Conservation (phyloP, 2,113 vertebrate genomes). For the Hippocampus comes region DNA sequence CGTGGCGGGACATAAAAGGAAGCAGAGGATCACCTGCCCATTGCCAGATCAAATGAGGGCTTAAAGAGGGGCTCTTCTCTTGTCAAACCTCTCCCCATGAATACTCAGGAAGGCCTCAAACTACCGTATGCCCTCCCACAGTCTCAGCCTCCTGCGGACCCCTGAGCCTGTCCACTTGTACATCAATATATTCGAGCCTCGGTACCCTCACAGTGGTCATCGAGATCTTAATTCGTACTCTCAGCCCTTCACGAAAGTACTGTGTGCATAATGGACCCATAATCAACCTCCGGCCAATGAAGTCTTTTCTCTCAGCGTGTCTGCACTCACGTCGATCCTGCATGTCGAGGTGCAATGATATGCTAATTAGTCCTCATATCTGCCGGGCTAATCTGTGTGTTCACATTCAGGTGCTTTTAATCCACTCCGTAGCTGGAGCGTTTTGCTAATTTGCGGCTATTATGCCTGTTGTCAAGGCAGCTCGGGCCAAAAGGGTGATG, state of each 20-base stretch:
- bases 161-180: slow-evolving; percentile 55
- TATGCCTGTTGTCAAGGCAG: slow-evolving; percentile 32
- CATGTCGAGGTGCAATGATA: slow-evolving; percentile 69
- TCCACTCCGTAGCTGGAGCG: slow-evolving; percentile 52
- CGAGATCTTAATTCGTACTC: slow-evolving; percentile 69
- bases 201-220: slow-evolving; percentile 62
- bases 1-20: slow-evolving; percentile 67
- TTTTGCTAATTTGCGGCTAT: slow-evolving; percentile 56
- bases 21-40: slow-evolving; percentile 68
- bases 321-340: slow-evolving; percentile 63
- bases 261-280: slow-evolving; percentile 68
- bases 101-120: slow-evolving; percentile 60
- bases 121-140: slow-evolving; percentile 55
- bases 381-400: slow-evolving; percentile 64
- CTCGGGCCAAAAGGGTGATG: slow-evolving; percentile 32
- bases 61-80: slow-evolving; percentile 61
- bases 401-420: slow-evolving; percentile 70
- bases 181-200: slow-evolving; percentile 52
- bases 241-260: slow-evolving; percentile 65
- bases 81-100: slow-evolving; percentile 70
- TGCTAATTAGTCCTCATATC: slow-evolving; percentile 71
- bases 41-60: slow-evolving; percentile 71
- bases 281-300: slow-evolving; percentile 68
- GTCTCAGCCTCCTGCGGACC: slow-evolving; percentile 57
- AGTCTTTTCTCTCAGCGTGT: slow-evolving; percentile 67